Percentiles rank a stretch among this genome's conserved stretches.
Conservation (phyloP, 1,140 invertebrate species). For the Tetragnatha versicolor region DNA sequence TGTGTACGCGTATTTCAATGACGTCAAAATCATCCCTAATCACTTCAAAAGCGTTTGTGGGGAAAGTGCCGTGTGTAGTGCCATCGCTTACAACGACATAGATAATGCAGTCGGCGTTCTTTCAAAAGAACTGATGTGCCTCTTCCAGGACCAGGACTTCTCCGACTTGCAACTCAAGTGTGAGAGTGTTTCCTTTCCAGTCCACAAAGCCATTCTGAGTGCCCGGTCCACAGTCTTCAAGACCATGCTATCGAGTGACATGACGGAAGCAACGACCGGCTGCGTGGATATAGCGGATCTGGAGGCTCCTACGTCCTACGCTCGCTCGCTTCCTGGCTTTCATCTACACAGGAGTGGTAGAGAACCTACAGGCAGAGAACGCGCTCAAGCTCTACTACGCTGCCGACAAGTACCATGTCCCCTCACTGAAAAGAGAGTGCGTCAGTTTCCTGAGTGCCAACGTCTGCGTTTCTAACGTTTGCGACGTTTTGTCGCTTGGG, state of each 20-base stretch:
- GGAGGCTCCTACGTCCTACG: neutral
- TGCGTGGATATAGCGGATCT: neutral
- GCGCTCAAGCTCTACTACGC: neutral
- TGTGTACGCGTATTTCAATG: too few relatives aligned
- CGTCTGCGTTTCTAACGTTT: neutral
- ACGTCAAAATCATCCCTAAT: too few relatives aligned
- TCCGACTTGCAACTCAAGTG: too few relatives aligned
- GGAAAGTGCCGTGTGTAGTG: too few relatives aligned
- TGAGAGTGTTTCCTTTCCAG: too few relatives aligned
- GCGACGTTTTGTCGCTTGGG: neutral
- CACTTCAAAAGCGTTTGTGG: too few relatives aligned
- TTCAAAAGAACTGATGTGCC: conserved; percentile 58
- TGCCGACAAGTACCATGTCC: neutral
- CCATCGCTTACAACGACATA: too few relatives aligned
- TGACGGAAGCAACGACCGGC: neutral
- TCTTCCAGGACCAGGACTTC: too few relatives aligned
- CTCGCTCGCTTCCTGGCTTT: neutral
- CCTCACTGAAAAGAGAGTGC: neutral
- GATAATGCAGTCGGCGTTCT: too few relatives aligned
- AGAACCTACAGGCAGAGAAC: neutral
- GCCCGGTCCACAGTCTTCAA: too few relatives aligned
- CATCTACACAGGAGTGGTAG: neutral
- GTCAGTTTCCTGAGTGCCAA: neutral
- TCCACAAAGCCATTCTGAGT: too few relatives aligned
- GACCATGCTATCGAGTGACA: too few relatives aligned